phyloP scores from a whole-genome alignment of 1,140 invertebrate genomes.

The Leptinotarsa defecta region DNA sequence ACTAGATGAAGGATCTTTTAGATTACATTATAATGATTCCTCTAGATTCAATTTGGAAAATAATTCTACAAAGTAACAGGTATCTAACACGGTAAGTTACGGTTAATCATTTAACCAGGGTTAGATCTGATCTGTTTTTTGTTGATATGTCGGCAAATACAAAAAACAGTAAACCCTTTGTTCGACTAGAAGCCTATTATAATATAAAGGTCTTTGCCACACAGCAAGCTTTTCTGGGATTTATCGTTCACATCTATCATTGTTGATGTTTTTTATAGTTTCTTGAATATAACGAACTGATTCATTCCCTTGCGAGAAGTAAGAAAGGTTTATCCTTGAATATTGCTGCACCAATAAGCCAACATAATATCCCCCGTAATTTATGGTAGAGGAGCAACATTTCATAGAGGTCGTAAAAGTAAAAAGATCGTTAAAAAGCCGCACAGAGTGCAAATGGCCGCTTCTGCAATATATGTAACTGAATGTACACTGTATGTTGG shows the following conservation, averaged over 20 bases:
- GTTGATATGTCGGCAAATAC: too few species aligned
- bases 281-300: neutral
- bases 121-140: too few species aligned
- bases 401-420: neutral
- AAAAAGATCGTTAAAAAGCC: constrained; percentile 5
- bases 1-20: too few species aligned
- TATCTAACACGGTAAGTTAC: too few species aligned
- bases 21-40: too few species aligned
- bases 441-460: neutral
- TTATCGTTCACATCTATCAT: constrained; percentile 3
- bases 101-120: too few species aligned
- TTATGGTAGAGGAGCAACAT: neutral
- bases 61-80: too few species aligned
- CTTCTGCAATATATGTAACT: too few species aligned
- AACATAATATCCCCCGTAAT: neutral
- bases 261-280: constrained; percentile 6
- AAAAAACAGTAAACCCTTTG: neutral
- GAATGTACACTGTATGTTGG: neutral
- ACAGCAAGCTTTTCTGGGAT: neutral
- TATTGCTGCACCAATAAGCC: neutral
- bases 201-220: neutral
- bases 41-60: too few species aligned
- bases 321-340: neutral
- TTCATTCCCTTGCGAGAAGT: neutral
- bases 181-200: neutral